These are phyloP conservation scores for Tetranychus piercei DNA, from an alignment of 2,888 invertebrate species.

Conservation along the genomic window DNA sequence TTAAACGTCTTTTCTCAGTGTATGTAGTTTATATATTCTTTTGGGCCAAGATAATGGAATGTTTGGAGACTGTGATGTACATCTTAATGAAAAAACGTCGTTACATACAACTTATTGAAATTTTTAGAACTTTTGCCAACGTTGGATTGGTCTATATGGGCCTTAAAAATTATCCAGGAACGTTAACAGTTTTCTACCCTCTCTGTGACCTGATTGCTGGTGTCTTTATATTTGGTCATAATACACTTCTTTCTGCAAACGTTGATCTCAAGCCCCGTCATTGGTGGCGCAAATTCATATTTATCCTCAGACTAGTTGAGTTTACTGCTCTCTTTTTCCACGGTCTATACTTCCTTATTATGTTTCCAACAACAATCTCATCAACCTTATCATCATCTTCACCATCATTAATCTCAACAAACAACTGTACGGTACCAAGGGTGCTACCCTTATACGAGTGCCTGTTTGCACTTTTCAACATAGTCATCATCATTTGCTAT, in stretches of 20 bases:
- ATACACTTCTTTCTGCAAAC: neutral
- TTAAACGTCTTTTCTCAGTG: neutral
- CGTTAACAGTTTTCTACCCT: neutral
- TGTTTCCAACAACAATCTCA: neutral
- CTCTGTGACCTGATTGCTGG: constrained; percentile 5
- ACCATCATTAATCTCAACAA: neutral
- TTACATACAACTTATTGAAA: neutral
- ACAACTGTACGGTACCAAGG: neutral
- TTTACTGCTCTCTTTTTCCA: constrained; percentile 7
- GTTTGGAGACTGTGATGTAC: constrained; percentile 3
- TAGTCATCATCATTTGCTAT: constrained; percentile 8
- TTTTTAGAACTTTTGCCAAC: neutral
- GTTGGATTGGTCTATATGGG: neutral
- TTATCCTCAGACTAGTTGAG: constrained; percentile 1
- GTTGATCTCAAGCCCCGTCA: constrained; percentile 7
- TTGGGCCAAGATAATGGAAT: constrained; percentile 9
- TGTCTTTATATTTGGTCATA: constrained; percentile 7
- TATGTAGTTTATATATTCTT: constrained; percentile 3
- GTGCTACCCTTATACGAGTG: neutral
- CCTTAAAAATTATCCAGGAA: constrained; percentile 3
- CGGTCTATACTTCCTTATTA: neutral
- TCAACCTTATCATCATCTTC: too few relatives aligned
- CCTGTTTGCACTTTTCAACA: constrained; percentile 2
- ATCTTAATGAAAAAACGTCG: constrained; percentile 11
- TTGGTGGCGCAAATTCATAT: constrained; percentile 8